Conservation (phyloP, 2,797 vertebrate species). For the Paedocypris micromegethes region DNA sequence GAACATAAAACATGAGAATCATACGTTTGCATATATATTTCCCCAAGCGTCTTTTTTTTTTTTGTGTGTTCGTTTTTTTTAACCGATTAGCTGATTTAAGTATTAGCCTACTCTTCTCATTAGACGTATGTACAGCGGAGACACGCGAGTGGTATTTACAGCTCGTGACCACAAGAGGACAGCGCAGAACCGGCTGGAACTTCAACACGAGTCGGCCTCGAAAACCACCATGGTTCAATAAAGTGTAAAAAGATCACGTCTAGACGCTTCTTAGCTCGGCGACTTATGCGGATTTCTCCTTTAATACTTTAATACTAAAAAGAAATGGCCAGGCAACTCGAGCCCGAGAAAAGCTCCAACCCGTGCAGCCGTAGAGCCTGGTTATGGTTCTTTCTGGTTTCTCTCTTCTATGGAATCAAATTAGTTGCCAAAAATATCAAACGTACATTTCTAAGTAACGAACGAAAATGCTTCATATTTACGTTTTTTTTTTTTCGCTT, state of each 20-base stretch:
- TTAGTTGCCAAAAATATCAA: no score
- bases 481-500: no score
- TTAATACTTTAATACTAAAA: background rate
- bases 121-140: slow-evolving; percentile 67
- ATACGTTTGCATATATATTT: slow-evolving; percentile 65
- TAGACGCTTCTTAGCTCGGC: no score
- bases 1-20: slow-evolving; percentile 52
- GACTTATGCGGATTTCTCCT: no score
- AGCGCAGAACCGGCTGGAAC: slow-evolving; percentile 46
- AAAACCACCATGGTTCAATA: no score
- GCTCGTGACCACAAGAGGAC: slow-evolving; percentile 69
- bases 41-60: slow-evolving; percentile 55
- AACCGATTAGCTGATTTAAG: slow-evolving; percentile 58
- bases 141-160: slow-evolving; percentile 75
- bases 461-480: no score
- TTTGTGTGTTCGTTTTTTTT: slow-evolving; percentile 4
- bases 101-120: slow-evolving; percentile 60
- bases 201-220: no score
- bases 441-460: no score
- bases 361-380: slow-evolving; percentile 21
- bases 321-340: background rate
- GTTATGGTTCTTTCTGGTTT: background rate
- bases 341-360: background rate
- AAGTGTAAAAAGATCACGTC: no score
- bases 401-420: no score